Conservation (phyloP, 2,113 vertebrate species). For the Lycaon pictus region DNA sequence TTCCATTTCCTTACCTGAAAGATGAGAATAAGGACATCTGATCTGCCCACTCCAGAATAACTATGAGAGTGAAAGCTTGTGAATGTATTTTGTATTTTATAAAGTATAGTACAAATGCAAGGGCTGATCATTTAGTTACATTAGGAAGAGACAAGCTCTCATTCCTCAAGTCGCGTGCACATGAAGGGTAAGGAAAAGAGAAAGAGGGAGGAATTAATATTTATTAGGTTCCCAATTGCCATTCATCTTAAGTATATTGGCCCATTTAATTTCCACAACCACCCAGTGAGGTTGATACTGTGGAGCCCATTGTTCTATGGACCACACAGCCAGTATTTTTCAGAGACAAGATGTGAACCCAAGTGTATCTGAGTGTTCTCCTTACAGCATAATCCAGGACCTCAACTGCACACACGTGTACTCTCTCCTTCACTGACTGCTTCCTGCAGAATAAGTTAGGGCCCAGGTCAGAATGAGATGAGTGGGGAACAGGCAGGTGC, state of each 20-base stretch:
- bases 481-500: not conserved
- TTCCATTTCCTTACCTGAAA: constrained; percentile 42
- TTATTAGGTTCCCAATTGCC: constrained; percentile 41
- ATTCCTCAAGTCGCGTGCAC: constrained; percentile 39
- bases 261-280: constrained; percentile 36
- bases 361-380: not conserved
- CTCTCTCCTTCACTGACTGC: not conserved
- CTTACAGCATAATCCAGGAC: not conserved
- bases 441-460: not conserved
- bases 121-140: constrained; percentile 52
- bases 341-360: not conserved
- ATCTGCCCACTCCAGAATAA: not conserved
- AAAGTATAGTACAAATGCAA: constrained; percentile 39
- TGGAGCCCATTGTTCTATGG: not conserved
- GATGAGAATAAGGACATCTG: constrained; percentile 22
- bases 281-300: not conserved
- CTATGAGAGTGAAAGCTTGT: not conserved
- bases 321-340: not conserved
- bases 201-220: constrained; percentile 9
- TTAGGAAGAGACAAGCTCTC: constrained; percentile 43
- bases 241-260: constrained; percentile 53
- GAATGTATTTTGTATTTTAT: constrained; percentile 35
- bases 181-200: constrained; percentile 54
- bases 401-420: not conserved
- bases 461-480: not conserved